These are phyloP conservation scores for Psophia crepitans DNA, from an alignment of 2,113 vertebrate species.

Conservation along the genomic window DNA sequence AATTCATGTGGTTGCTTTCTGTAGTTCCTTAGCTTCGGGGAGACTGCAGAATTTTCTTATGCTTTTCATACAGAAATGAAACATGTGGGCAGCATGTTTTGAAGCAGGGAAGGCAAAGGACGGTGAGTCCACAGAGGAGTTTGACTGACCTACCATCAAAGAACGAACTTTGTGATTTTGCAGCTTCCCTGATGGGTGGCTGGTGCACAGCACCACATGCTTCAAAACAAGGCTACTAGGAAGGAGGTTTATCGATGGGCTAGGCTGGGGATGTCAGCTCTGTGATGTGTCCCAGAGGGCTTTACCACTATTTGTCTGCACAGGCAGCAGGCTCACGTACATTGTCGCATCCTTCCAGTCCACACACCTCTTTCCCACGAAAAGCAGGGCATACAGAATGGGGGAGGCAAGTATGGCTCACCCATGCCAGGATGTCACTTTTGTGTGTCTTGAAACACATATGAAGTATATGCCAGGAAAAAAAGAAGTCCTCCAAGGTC, in stretches of 20 bases:
- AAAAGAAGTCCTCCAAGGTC: background rate
- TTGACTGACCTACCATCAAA: background rate
- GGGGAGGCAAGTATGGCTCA: background rate
- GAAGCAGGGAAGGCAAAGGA: background rate
- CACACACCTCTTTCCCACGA: background rate
- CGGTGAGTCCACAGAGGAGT: background rate
- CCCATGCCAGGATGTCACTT: background rate
- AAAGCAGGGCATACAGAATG: background rate
- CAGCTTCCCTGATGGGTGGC: background rate
- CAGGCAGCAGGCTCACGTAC: background rate
- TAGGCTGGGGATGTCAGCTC: background rate
- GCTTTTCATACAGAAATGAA: background rate
- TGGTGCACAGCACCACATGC: background rate
- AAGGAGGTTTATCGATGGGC: background rate
- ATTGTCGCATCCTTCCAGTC: background rate
- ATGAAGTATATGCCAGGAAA: background rate
- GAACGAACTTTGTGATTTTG: background rate
- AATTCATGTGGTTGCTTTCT: background rate
- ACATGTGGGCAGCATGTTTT: background rate
- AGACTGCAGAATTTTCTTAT: background rate
- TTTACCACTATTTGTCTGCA: background rate
- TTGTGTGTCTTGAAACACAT: background rate
- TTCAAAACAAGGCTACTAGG: background rate
- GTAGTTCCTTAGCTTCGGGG: background rate
- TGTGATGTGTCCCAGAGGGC: background rate